Base-by-base conservation (phyloP, 2,888 invertebrate species). In the Drosophila birchii region DNA sequence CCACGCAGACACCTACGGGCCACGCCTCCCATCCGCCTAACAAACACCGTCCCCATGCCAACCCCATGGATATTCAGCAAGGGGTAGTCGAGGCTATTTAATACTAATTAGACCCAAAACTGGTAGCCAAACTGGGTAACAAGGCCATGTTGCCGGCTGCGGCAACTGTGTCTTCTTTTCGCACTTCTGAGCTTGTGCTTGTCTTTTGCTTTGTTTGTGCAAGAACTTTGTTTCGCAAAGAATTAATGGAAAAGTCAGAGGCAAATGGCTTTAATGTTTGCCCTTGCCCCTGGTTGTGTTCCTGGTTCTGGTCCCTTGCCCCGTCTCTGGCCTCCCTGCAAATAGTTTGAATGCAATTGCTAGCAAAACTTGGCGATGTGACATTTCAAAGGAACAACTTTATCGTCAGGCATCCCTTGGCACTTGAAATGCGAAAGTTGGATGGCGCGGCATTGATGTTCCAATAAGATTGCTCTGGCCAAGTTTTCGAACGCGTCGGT, bases 91-190 rank as follows among this genome's bases (percentile, higher is more conserved):
- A 14, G 43, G 67, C 41, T 70, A 60, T 64, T 77, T 67, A 69
- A 69, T 78, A 61, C 68, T 79, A 84, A 81, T 84, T 78, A 74
- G 63, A 54, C 49, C 56, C 59, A 18, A 75, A 76, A 83, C 71
- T 56, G 36, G 55, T 38, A 26, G 23, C 47, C 16, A 56, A 47
- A 36, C 23, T 23, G 39, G 41, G 38, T 16, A 57, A 32, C 41
- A 45, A 34, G 53, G 38, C 53, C 70, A 20, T 36, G 39, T 62
- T 62, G 34, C 71, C 47, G 39, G 44, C 23, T 39, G 57, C 36
- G 47, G n/a, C 20, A 49, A 36, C 45, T 23, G 53, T 26, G 61
- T n/a, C 45, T 51, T 20, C 36, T 66, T 47, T 36, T 29, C 47
- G 32, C 29, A 51, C 12, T 49, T 45, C 38, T 34, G 34, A n/a